Percentiles rank a stretch among this genome's conserved stretches.
Evolutionary conservation across 1,140 invertebrate genomes (phyloP).

Genomic region (Globodera ellingtonae): DNA sequence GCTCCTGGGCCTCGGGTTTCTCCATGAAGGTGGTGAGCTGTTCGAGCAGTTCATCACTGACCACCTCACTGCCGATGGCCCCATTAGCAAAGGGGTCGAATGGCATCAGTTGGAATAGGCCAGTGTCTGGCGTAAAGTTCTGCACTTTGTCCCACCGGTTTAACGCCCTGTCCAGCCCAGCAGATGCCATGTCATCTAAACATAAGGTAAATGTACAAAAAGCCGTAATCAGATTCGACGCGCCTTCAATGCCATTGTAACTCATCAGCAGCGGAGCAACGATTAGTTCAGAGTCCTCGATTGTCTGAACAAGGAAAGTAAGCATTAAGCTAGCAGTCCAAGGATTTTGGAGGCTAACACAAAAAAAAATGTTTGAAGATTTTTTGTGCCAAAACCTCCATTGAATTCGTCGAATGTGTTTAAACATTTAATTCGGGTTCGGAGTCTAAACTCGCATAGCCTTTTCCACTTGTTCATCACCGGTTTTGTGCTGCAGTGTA

Average conservation of each 20-base stretch:
- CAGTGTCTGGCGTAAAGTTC: slow-evolving; percentile 19
- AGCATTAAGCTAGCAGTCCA: neutral
- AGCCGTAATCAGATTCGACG: neutral
- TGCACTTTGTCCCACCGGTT: slow-evolving; percentile 23
- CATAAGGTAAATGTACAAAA: neutral
- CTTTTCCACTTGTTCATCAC: neutral
- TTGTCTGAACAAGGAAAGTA: slow-evolving; percentile 6
- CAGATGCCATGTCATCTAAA: slow-evolving; percentile 20
- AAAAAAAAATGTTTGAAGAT: too few species aligned
- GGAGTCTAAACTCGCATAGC: too few species aligned
- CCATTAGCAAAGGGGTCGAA: slow-evolving; percentile 29
- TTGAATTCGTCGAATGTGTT: too few species aligned
- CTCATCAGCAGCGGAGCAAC: slow-evolving; percentile 28
- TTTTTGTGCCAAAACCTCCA: too few species aligned
- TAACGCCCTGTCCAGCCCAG: slow-evolving; percentile 10
- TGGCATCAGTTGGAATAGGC: slow-evolving; percentile 21
- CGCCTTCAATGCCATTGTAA: slow-evolving; percentile 18
- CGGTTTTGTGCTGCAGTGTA: slow-evolving; percentile 20
- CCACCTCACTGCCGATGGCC: slow-evolving; percentile 24
- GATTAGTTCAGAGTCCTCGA: slow-evolving; percentile 22
- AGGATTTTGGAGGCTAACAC: neutral
- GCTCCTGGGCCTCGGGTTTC: slow-evolving; percentile 10
- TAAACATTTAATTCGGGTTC: too few species aligned
- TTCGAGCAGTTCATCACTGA: slow-evolving; percentile 28
- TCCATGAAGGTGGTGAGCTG: slow-evolving; percentile 28